Percentiles rank a stretch among this genome's conserved stretches.
Evolutionary conservation across 1,140 invertebrate genomes (phyloP).

Genomic region (Formica selysi): DNA sequence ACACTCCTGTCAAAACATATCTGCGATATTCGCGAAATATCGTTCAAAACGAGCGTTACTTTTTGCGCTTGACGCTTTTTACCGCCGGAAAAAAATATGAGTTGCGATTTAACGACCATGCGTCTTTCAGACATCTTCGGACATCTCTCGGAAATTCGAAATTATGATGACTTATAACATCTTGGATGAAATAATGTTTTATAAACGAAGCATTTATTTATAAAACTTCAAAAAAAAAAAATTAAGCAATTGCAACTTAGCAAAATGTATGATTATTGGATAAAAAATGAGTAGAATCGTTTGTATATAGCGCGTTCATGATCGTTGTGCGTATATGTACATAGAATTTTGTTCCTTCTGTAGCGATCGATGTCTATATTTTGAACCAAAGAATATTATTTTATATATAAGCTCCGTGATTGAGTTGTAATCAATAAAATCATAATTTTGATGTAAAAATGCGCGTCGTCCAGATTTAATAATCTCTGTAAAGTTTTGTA

Average conservation of each 20-base stretch:
- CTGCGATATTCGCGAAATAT: slow-evolving; percentile 58
- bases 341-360: slow-evolving; percentile 15
- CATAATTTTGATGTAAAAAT: not conserved
- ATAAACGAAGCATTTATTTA: not conserved
- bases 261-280: not conserved
- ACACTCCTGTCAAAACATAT: slow-evolving; percentile 58
- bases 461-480: slow-evolving; percentile 31
- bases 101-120: not conserved
- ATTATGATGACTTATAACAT: not conserved
- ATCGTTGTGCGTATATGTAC: slow-evolving; percentile 19
- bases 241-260: not conserved
- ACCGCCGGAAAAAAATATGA: not conserved
- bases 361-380: slow-evolving; percentile 1
- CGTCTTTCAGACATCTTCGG: slow-evolving; percentile 1
- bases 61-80: slow-evolving; percentile 29
- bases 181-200: not conserved
- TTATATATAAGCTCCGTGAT: not conserved
- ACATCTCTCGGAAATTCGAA: not conserved
- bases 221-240: not conserved
- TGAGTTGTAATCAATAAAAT: slow-evolving; percentile 11
- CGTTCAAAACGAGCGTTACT: slow-evolving; percentile 41
- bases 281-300: slow-evolving; percentile 15
- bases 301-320: slow-evolving; percentile 41
- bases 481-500: slow-evolving; percentile 77
- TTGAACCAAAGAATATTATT: slow-evolving; percentile 47